Conservation (phyloP, 1,140 invertebrate genomes). For the Dreissena rostriformis region DNA sequence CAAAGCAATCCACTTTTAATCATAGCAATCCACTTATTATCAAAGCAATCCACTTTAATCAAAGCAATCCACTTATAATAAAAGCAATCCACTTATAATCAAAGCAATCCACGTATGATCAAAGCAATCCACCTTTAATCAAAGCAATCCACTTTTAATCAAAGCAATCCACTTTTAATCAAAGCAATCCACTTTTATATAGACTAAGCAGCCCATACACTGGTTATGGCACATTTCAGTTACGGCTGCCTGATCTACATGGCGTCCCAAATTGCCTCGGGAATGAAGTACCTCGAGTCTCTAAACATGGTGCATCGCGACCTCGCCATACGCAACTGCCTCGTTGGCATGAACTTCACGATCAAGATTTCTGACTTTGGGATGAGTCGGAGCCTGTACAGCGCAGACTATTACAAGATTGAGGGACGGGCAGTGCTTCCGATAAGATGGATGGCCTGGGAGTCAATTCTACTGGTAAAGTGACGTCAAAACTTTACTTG, state of each 20-base stretch:
- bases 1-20: too few relatives aligned
- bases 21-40: too few relatives aligned
- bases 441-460: slow-evolving; percentile 95
- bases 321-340: slow-evolving; percentile 90
- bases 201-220: too few relatives aligned
- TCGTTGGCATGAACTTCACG: slow-evolving; percentile 91
- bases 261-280: slow-evolving; percentile 91
- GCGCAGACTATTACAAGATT: slow-evolving; percentile 91
- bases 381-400: slow-evolving; percentile 93
- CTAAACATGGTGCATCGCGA: slow-evolving; percentile 91
- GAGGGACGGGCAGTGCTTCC: slow-evolving; percentile 91
- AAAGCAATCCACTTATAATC: too few relatives aligned
- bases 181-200: too few relatives aligned
- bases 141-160: too few relatives aligned
- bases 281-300: slow-evolving; percentile 93
- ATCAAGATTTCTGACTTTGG: slow-evolving; percentile 96
- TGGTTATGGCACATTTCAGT: slow-evolving; percentile 83
- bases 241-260: slow-evolving; percentile 91
- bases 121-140: too few relatives aligned
- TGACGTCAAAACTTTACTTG: too few relatives aligned
- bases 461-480: slow-evolving; percentile 89
- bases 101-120: too few relatives aligned
- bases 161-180: too few relatives aligned
- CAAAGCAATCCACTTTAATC: too few relatives aligned
- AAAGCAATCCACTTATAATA: too few relatives aligned